Base-by-base conservation (phyloP, 1,140 invertebrate species). In the Drosophila biarmipes region DNA sequence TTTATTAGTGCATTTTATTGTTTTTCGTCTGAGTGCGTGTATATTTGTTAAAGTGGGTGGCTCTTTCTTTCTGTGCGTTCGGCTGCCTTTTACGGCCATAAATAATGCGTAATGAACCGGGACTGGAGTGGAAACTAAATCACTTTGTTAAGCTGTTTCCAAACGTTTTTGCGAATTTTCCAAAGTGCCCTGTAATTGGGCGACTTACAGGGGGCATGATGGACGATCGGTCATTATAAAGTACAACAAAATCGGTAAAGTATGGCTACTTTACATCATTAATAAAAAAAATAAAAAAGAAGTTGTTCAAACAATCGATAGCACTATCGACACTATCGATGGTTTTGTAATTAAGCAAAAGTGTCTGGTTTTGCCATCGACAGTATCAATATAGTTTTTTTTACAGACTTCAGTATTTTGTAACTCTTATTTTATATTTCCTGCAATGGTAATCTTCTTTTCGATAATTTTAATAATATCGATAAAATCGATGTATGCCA, bases 1-100 rank as follows among this genome's bases (percentile, higher is more conserved):
- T 82, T 87, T 86, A 82, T 82, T 82, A 82, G 69, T 82, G 73
- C 66, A 67, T 86, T 86, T 86, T 82, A 87, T 82, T 82, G 78
- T 82, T 86, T 78, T 59, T 80, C 40, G 53, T 38, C 21, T 40
- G 52, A 27, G 43, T 40, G 27, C 46, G 46, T 48, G 29, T 48
- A 29, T 48, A 29, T 48, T 29, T 31, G 43, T 27, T 15, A 62
- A 35, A 66, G 29, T 61, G 24, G 27, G 40, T 57, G 29, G 38
- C 34, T 40, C 52, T 27, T n/a, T 38, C 46, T 69, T 35, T 29
- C 19, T 48, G 29, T 34, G 40, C 12, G 27, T 35, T 46, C 14
- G 14, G 31, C 59, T 76, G 80, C 71, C 64, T 66, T 80, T 86
- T 71, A 64, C 64, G 69, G 73, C 43, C 82, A 75, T 86, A 78